phyloP scores from a whole-genome alignment of 64 coral and sea anemone species.

The Montipora foliosa region DNA sequence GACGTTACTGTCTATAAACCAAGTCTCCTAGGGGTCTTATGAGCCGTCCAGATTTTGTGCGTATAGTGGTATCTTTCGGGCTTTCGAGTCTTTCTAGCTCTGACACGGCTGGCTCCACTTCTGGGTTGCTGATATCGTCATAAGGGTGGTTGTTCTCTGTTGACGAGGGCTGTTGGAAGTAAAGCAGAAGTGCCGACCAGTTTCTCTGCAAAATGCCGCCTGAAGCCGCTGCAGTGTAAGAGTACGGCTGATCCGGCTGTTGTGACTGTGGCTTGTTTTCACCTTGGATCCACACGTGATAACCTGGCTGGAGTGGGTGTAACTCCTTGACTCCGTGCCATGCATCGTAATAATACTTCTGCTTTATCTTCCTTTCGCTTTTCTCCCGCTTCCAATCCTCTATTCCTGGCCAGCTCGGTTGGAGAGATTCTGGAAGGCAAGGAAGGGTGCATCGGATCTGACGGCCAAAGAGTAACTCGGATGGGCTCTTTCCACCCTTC shows the following conservation, averaged over 20 bases:
- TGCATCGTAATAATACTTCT: constrained; percentile 27
- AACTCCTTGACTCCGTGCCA: constrained; percentile 21
- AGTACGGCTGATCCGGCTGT: constrained; percentile 17
- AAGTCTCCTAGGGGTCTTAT: constrained; percentile 18
- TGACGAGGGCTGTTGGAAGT: background rate
- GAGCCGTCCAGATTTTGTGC: constrained; percentile 4
- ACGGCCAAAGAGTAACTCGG: too few species aligned
- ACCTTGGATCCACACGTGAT: constrained; percentile 19
- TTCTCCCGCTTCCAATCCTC: too few species aligned
- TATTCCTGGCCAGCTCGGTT: too few species aligned
- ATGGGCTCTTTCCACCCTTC: too few species aligned
- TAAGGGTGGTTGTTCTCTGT: background rate
- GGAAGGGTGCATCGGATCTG: background rate
- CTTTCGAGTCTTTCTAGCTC: background rate
- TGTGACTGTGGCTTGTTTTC: background rate
- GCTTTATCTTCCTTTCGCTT: constrained; percentile 21
- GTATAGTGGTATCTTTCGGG: background rate
- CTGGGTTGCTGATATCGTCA: background rate
- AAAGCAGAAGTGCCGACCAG: constrained; percentile 18
- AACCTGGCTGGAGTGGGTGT: background rate
- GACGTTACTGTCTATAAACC: background rate
- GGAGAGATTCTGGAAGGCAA: background rate
- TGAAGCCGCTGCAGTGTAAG: constrained; percentile 20
- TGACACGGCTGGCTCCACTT: background rate
- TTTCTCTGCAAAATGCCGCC: background rate